A percentile compares a stretch with the other conserved stretches of the same genome.
Conservation (phyloP, 2,113 vertebrate genomes). For the Hippoglossus stenolepis region DNA sequence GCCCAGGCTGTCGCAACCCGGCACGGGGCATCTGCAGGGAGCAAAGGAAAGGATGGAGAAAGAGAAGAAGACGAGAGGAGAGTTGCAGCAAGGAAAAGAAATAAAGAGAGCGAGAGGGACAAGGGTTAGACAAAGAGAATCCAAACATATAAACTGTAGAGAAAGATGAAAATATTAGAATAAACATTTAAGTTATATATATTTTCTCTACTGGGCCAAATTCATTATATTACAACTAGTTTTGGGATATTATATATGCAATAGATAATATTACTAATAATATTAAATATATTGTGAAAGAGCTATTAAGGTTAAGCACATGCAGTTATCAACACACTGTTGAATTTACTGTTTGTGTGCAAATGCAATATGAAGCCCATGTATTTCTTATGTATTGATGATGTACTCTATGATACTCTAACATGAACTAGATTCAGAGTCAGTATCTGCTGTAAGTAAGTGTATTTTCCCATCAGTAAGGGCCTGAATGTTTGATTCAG, state of each 20-base stretch:
- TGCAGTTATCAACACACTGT: slow-evolving; percentile 31
- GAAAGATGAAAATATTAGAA: slow-evolving; percentile 37
- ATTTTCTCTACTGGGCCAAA: slow-evolving; percentile 43
- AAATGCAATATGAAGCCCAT: slow-evolving; percentile 63
- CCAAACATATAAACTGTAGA: slow-evolving; percentile 12
- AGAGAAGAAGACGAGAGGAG: not conserved
- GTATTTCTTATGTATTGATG: slow-evolving; percentile 59
- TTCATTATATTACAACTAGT: slow-evolving; percentile 7
- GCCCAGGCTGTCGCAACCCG: slow-evolving; percentile 95
- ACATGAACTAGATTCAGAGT: slow-evolving; percentile 65
- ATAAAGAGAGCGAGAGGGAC: slow-evolving; percentile 9
- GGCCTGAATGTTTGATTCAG: slow-evolving; percentile 45
- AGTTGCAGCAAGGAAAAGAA: slow-evolving; percentile 10
- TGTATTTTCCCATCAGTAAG: slow-evolving; percentile 61
- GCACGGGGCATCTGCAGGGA: slow-evolving; percentile 91
- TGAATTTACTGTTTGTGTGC: slow-evolving; percentile 56
- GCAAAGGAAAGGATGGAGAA: slow-evolving; percentile 8
- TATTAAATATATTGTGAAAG: not conserved
- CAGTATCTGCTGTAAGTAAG: slow-evolving; percentile 70
- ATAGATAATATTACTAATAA: not conserved
- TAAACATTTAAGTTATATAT: slow-evolving; percentile 14
- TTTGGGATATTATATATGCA: slow-evolving; percentile 32
- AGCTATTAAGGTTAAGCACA: slow-evolving; percentile 35
- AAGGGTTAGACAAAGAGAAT: slow-evolving; percentile 27
- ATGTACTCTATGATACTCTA: slow-evolving; percentile 68